Base-by-base conservation (phyloP, 2,797 vertebrate genomes). In the Psittacula echo region DNA sequence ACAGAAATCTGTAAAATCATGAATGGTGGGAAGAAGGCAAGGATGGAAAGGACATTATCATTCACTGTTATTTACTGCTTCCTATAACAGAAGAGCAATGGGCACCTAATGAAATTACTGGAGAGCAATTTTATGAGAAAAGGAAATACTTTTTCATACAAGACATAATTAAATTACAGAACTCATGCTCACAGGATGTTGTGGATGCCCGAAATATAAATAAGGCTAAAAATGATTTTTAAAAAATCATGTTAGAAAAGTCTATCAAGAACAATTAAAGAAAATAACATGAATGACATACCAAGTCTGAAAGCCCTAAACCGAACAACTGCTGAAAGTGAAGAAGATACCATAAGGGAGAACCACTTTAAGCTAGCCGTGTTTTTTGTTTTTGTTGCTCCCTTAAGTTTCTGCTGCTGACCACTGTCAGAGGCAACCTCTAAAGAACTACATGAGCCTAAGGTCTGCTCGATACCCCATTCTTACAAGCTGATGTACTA, bases 61-160 rank as follows among this genome's bases (percentile, higher is more conserved):
- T 73, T 96, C 74, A 64, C 74, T 85, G 64, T 79, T 93, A 92
- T 64, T 89, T 89, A 85, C 51, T 74, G 74, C 71, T 89, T 95
- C 81, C 88, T 67, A 44, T 66, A 94, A 70, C 67, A 94, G 84
- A 89, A 89, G 67, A 76, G 80, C 60, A 91, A 79, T 24, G 53
- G 41, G 37, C 53, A 85, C 20, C 26, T 93, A 95, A 96, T 73
- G 44, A 90, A 94, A 95, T 97, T 96, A 97, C 7, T 60, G 44
- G 51, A 90, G 60, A 95, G 23, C 71, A 95, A 92, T 96, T 90
- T 90, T 94, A 48, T 92, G 94, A 88, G 53, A 94, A 84, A 96
- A 67, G 95, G 96, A 97, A 97, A 93, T 64, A 85, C 41, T 95
- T 89, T 74, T 89, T 90, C 92, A 93, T 65, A 30, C 22, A 60